phyloP scores from a whole-genome alignment of 2,888 invertebrate species.

The Drosophila cognata region DNA sequence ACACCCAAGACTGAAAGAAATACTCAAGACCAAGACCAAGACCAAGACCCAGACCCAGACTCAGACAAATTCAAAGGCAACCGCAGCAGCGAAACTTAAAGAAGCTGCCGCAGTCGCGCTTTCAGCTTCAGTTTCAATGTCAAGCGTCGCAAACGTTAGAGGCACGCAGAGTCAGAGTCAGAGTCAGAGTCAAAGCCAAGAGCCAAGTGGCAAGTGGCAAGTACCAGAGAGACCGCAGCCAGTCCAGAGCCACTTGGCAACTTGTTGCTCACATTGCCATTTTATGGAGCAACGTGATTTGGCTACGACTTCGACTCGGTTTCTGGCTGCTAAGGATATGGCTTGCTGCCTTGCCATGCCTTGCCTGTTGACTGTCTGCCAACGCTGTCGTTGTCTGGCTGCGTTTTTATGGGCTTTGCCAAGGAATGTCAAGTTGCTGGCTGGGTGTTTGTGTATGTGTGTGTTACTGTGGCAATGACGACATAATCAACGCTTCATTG shows the following conservation, averaged over 20 bases:
- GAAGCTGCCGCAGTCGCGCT: slow-evolving; percentile 46
- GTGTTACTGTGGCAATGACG: slow-evolving; percentile 54
- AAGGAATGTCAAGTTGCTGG: slow-evolving; percentile 52
- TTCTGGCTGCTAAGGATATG: slow-evolving; percentile 47
- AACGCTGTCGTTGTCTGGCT: slow-evolving; percentile 34
- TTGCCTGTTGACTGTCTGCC: slow-evolving; percentile 20
- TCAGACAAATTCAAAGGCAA: slow-evolving; percentile 37
- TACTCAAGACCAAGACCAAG: slow-evolving; percentile 17
- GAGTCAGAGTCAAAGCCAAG: slow-evolving; percentile 22
- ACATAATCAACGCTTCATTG: slow-evolving; percentile 78
- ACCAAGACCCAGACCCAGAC: slow-evolving; percentile 9
- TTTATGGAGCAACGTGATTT: slow-evolving; percentile 62
- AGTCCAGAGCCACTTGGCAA: slow-evolving; percentile 35
- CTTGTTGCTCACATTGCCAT: slow-evolving; percentile 52
- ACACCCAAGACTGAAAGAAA: slow-evolving; percentile 24
- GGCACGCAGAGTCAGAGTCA: slow-evolving; percentile 46
- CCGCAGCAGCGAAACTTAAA: slow-evolving; percentile 59
- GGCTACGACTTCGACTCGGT: slow-evolving; percentile 37
- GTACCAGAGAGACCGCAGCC: slow-evolving; percentile 4
- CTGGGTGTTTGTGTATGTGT: slow-evolving; percentile 16
- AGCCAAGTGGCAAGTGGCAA: slow-evolving; percentile 13
- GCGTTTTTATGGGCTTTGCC: slow-evolving; percentile 68
- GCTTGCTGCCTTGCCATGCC: slow-evolving; percentile 37
- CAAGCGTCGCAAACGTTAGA: slow-evolving; percentile 52
- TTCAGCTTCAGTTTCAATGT: slow-evolving; percentile 55